A percentile compares a stretch with the other conserved stretches of the same genome.
These are phyloP conservation scores for Carcharodon carcharias DNA, from an alignment of 2,797 vertebrate genomes.

Conservation along the genomic window DNA sequence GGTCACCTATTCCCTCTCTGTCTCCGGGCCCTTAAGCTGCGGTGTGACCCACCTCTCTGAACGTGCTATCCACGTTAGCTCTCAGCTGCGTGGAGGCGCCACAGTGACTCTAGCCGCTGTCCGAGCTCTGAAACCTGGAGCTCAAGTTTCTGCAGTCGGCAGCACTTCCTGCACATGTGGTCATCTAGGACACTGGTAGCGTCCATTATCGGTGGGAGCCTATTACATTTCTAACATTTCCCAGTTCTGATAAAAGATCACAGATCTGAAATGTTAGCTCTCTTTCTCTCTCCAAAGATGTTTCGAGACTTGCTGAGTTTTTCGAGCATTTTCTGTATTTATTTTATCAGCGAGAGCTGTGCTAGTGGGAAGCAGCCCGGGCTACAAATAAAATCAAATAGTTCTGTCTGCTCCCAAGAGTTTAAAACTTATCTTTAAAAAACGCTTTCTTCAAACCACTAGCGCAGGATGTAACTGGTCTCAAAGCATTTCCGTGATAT, in stretches of 20 bases:
- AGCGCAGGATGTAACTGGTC: background rate
- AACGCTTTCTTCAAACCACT: background rate
- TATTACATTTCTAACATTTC: background rate
- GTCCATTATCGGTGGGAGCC: no score
- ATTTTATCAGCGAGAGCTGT: background rate
- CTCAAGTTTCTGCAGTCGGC: no score
- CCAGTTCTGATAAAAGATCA: background rate
- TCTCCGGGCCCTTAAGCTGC: no score
- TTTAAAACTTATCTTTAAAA: slow-evolving; percentile 15
- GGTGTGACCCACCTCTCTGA: no score
- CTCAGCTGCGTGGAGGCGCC: no score
- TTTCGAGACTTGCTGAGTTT: background rate
- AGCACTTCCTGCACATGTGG: no score
- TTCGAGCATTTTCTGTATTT: background rate
- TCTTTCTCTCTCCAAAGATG: background rate
- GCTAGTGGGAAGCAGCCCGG: background rate
- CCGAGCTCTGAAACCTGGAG: no score
- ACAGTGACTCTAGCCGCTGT: no score
- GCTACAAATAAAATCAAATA: background rate
- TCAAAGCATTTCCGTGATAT: slow-evolving; percentile 24
- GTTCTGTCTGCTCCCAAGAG: background rate
- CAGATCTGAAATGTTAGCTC: background rate
- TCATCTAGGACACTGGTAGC: no score
- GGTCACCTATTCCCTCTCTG: no score
- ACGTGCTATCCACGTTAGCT: no score